Evolutionary conservation across 1,140 invertebrate genomes (phyloP).

Genomic region (Euwallacea similis): DNA sequence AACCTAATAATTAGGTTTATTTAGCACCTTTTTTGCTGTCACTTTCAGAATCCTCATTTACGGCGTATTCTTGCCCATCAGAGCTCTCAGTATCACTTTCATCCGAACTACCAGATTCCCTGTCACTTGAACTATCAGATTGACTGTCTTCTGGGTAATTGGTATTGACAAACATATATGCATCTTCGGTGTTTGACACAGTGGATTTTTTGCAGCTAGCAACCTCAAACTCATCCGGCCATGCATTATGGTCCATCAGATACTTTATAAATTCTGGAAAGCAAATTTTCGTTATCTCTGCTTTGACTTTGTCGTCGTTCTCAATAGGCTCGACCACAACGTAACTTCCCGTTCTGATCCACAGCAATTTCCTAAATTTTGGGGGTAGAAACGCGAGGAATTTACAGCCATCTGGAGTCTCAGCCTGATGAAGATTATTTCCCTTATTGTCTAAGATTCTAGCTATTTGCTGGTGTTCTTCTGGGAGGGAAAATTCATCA

Average conservation of each 20-base stretch:
- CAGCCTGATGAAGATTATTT: slow-evolving; percentile 89
- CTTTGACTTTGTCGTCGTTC: slow-evolving; percentile 90
- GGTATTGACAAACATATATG: no score
- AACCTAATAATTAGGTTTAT: no score
- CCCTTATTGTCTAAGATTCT: slow-evolving; percentile 74
- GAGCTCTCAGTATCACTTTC: no score
- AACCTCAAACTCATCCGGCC: slow-evolving; percentile 65
- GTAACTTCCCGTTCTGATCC: slow-evolving; percentile 87
- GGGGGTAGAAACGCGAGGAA: slow-evolving; percentile 88
- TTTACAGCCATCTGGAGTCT: slow-evolving; percentile 58
- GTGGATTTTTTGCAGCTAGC: no score
- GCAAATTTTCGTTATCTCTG: slow-evolving; percentile 82
- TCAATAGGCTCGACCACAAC: slow-evolving; percentile 86
- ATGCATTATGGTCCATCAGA: slow-evolving; percentile 73
- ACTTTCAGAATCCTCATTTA: no score
- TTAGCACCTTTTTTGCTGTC: no score
- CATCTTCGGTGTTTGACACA: no score
- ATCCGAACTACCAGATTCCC: no score
- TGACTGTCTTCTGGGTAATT: no score
- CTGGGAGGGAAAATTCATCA: slow-evolving; percentile 72
- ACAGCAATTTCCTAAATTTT: slow-evolving; percentile 87
- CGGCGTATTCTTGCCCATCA: no score
- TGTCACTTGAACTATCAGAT: no score
- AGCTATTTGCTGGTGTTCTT: slow-evolving; percentile 75
- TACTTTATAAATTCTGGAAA: slow-evolving; percentile 81